Conservation (phyloP, 2,888 invertebrate genomes). For the Drosophila setosimentum region DNA sequence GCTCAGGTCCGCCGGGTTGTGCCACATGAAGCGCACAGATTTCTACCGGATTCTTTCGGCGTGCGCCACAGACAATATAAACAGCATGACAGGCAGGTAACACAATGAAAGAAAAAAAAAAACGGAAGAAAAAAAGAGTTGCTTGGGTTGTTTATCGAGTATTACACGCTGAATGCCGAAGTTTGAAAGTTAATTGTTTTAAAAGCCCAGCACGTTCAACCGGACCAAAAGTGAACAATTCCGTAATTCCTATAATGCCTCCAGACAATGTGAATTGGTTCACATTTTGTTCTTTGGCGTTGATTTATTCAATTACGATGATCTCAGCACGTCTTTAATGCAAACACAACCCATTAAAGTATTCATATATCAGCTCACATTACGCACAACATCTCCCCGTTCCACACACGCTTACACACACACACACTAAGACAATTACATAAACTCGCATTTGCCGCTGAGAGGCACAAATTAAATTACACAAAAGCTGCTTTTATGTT, state of each 20-base stretch:
- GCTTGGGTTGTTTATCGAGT: slow-evolving; percentile 40
- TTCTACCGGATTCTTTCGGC: slow-evolving; percentile 62
- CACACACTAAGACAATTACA: slow-evolving; percentile 62
- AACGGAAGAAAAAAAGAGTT: slow-evolving; percentile 21
- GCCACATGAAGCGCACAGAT: slow-evolving; percentile 59
- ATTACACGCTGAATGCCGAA: slow-evolving; percentile 52
- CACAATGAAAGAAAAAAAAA: slow-evolving; percentile 9
- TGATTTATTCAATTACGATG: slow-evolving; percentile 66
- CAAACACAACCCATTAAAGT: slow-evolving; percentile 47
- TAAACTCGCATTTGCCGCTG: slow-evolving; percentile 70
- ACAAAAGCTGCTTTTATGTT: slow-evolving; percentile 75
- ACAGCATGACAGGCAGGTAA: slow-evolving; percentile 50
- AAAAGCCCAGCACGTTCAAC: slow-evolving; percentile 59
- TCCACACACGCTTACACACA: not conserved
- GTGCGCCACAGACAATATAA: slow-evolving; percentile 58
- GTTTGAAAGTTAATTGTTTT: slow-evolving; percentile 75
- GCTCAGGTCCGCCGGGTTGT: slow-evolving; percentile 51
- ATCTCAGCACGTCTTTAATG: slow-evolving; percentile 55
- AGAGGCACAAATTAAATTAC: slow-evolving; percentile 77
- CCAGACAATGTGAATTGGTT: slow-evolving; percentile 9
- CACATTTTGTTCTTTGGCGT: slow-evolving; percentile 16
- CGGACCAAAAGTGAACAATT: slow-evolving; percentile 36
- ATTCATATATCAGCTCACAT: slow-evolving; percentile 25
- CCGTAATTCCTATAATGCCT: slow-evolving; percentile 3
- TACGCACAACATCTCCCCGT: slow-evolving; percentile 32